Evolutionary conservation across 2,888 invertebrate genomes (phyloP).

Genomic region (Oxyteleia sp.): DNA sequence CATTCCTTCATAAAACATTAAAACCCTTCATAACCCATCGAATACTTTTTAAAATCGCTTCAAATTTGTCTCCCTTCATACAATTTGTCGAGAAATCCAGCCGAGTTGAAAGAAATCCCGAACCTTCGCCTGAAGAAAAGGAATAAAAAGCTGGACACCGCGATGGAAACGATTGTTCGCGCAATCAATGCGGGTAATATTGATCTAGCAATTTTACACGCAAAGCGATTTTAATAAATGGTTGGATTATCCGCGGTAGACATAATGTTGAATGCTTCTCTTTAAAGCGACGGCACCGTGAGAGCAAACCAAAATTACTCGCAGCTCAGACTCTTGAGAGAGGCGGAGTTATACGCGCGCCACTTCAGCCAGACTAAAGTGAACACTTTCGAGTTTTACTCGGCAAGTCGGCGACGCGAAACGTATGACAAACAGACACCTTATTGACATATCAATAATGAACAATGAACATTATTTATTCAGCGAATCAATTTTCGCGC

Average conservation of each 20-base stretch:
- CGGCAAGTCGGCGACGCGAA: conserved; percentile 14
- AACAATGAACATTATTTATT: conserved; percentile 39
- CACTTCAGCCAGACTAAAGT: conserved; percentile 38
- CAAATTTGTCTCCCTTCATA: too few relatives aligned
- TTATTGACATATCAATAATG: conserved; percentile 46
- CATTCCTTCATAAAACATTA: too few relatives aligned
- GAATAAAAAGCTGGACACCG: neutral
- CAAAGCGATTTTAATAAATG: conserved; percentile 65
- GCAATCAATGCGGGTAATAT: conserved; percentile 55
- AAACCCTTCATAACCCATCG: too few relatives aligned
- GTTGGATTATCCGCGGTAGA: conserved; percentile 46
- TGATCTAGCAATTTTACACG: conserved; percentile 58
- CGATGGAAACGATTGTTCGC: conserved; percentile 33
- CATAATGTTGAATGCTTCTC: conserved; percentile 58
- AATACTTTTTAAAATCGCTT: too few relatives aligned
- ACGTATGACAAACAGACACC: conserved; percentile 41
- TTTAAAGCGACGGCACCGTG: conserved; percentile 57
- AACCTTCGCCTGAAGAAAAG: too few relatives aligned
- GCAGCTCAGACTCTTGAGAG: conserved; percentile 44
- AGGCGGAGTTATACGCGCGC: conserved; percentile 38
- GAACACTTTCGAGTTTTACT: conserved; percentile 53
- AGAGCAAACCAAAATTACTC: conserved; percentile 61
- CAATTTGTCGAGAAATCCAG: too few relatives aligned
- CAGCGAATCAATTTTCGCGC: conserved; percentile 16
- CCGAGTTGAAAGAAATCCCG: too few relatives aligned